A percentile compares a stretch with the other conserved stretches of the same genome.
Conservation (phyloP, 2,797 vertebrate genomes). For the Prionace glauca region DNA sequence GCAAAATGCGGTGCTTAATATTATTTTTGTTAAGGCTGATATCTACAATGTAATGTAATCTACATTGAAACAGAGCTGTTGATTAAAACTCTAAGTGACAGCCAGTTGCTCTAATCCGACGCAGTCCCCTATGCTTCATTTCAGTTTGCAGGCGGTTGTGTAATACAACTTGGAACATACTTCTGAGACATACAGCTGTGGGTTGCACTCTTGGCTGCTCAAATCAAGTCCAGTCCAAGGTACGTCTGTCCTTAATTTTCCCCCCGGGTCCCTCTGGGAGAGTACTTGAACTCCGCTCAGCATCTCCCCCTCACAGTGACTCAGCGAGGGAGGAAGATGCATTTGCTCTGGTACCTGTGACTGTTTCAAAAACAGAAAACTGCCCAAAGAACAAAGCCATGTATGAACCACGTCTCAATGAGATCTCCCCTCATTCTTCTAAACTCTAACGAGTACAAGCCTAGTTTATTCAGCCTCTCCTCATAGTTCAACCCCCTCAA, state of each 20-base stretch:
- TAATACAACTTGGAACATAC: not conserved
- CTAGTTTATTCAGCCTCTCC: too few species aligned
- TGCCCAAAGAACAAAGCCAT: not conserved
- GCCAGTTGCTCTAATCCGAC: not conserved
- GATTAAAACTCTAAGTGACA: constrained; percentile 4
- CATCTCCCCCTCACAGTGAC: not conserved
- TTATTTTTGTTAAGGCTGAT: not conserved
- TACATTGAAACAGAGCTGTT: not conserved
- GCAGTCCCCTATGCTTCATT: not conserved
- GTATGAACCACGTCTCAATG: not conserved
- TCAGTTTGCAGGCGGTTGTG: not conserved
- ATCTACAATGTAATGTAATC: not conserved
- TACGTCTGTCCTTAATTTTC: not conserved
- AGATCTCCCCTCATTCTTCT: too few species aligned
- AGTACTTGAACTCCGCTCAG: not conserved
- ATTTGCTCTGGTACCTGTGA: not conserved
- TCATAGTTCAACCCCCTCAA: too few species aligned
- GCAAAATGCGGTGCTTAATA: not conserved
- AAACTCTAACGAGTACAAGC: too few species aligned
- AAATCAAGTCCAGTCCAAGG: not conserved
- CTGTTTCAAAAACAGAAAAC: not conserved
- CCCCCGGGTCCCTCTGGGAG: not conserved
- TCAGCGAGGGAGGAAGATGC: not conserved
- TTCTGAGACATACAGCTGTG: not conserved
- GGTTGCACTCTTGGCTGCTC: not conserved